Evolutionary conservation across 1,140 invertebrate species (phyloP), one percentile per base, ranked within the genome.

Genomic region (Ooceraea biroi): DNA sequence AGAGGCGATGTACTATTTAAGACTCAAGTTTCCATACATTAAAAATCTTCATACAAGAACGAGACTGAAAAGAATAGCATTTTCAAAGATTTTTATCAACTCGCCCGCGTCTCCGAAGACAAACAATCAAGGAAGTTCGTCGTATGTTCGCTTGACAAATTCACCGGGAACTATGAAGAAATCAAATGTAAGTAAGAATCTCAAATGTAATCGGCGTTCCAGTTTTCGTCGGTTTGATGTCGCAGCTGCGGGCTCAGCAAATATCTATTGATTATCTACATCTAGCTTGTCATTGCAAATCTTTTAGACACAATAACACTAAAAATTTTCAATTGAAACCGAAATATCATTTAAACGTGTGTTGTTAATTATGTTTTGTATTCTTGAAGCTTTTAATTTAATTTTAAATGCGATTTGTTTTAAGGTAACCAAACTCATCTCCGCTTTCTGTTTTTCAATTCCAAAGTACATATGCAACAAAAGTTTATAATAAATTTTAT

Each of bases 201-300:
- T n/a, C 36, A 36, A 36, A 36, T 36, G 36, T 7, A 36, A 36
- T 83, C 63, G 63, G 66, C 69, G 84, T 86, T 66, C 46, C 66
- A 60, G 19, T 77, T 86, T 74, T 72, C 85, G 58, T 85, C 57
- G 44, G 63, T 87, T 87, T 87, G 61, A 71, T 86, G 50, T 86
- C 48, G 50, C 25, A 46, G 25, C 57, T 83, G 52, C 58, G 58
- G 69, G 80, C 58, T 86, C 19, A 12, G 66, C 19, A 87, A 87
- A 87, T 84, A 86, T 86, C 80, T 17, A 44, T 50, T n/a, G n/a
- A n/a, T n/a, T 69, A 11, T 41, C 68, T 78, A 57, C 22, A 4
- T 69, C n/a, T 27, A 65, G 30, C 14, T 52, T n/a, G 22, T 71
- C 12, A 57, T 7, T 8, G n/a, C 22, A 44, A 69, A 4, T 14